Conservation (phyloP, 1,140 invertebrate genomes). For the Globodera ellingtonae region DNA sequence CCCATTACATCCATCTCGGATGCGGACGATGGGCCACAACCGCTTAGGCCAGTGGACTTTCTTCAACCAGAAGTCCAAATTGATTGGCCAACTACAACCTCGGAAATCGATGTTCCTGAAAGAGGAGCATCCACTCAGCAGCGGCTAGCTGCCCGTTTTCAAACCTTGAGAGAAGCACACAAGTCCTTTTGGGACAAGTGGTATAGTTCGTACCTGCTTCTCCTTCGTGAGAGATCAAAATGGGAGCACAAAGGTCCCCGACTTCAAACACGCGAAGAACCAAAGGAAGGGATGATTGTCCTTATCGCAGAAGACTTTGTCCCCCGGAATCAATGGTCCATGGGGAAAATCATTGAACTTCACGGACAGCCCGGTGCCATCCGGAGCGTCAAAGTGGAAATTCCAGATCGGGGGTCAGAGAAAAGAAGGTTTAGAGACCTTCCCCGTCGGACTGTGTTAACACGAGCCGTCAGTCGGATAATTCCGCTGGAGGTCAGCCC, state of each 20-base stretch:
- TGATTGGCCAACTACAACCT: not conserved
- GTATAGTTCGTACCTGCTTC: not conserved
- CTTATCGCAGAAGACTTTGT: no score
- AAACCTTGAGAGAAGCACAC: not conserved
- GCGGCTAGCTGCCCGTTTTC: not conserved
- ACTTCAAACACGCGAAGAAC: not conserved
- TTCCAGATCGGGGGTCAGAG: no score
- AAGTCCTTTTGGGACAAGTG: not conserved
- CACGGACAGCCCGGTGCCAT: no score
- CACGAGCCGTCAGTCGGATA: no score
- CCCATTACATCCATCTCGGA: not conserved
- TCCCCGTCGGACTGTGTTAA: no score
- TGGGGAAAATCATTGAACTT: no score
- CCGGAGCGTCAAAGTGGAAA: no score
- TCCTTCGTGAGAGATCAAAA: not conserved
- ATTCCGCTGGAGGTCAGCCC: no score
- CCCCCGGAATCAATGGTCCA: no score
- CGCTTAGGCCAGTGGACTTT: not conserved
- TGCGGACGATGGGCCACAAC: not conserved
- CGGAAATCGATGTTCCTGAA: not conserved
- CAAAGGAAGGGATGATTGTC: no score
- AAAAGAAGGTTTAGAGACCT: no score
- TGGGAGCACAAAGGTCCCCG: conserved; percentile 2
- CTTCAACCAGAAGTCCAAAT: not conserved
- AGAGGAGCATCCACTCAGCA: not conserved